Percentiles rank a stretch among this genome's conserved stretches.
phyloP scores from a whole-genome alignment of 2,113 vertebrate genomes.

The Procavia capensis region DNA sequence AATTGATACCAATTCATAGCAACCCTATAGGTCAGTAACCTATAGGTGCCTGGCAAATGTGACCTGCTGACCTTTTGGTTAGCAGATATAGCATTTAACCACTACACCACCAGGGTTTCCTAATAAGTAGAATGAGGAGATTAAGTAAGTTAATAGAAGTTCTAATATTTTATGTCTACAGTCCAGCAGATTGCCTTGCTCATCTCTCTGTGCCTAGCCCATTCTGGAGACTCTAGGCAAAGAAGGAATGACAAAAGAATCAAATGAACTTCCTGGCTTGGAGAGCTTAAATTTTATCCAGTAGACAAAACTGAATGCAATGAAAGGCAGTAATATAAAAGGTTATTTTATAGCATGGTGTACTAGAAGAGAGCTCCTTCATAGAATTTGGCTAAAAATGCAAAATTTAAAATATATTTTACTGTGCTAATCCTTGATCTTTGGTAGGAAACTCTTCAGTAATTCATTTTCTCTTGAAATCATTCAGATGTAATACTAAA shows the following conservation, averaged over 20 bases:
- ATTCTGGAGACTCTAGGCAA: neutral
- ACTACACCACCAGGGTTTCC: too few relatives aligned
- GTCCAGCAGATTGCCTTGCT: neutral
- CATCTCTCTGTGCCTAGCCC: neutral
- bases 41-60: too few relatives aligned
- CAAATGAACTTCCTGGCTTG: neutral
- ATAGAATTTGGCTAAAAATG: conserved; percentile 8
- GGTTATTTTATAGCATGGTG: neutral
- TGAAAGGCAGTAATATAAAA: neutral
- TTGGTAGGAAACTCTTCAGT: neutral
- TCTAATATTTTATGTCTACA: neutral
- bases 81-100: too few relatives aligned
- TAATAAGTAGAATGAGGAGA: neutral
- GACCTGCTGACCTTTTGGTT: too few relatives aligned
- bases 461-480: conserved; percentile 10
- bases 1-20: too few relatives aligned
- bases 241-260: neutral
- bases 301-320: neutral
- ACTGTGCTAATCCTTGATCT: neutral
- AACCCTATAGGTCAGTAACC: too few relatives aligned
- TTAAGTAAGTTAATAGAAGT: conserved; percentile 34
- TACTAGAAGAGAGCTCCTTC: neutral
- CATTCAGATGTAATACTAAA: neutral
- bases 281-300: neutral
- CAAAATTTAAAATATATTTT: neutral